Evolutionary conservation across 2,113 vertebrate genomes (phyloP).

Genomic region (Coptodon rendalli): DNA sequence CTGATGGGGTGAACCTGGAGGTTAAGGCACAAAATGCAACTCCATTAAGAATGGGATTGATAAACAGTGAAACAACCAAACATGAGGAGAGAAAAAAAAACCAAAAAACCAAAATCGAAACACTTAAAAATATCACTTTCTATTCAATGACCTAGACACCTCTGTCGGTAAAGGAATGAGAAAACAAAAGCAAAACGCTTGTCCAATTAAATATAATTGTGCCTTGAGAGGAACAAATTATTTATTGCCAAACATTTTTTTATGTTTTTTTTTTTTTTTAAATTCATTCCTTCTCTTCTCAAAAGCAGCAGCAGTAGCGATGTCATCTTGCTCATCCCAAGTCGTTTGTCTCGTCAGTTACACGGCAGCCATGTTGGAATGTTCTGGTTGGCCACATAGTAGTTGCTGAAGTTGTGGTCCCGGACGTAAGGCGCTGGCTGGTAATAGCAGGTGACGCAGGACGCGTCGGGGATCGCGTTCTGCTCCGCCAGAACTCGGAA

Average conservation of each 20-base stretch:
- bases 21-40: constrained; percentile 61
- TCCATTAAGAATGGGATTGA: constrained; percentile 27
- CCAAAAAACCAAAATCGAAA: constrained; percentile 8
- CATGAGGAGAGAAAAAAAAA: neutral
- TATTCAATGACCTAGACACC: constrained; percentile 40
- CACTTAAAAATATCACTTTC: constrained; percentile 68
- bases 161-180: constrained; percentile 58
- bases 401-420: constrained; percentile 96
- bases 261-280: fast-evolving
- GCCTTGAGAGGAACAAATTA: constrained; percentile 47
- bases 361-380: constrained; percentile 97
- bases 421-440: constrained; percentile 94
- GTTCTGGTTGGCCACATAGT: constrained; percentile 90
- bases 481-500: constrained; percentile 89
- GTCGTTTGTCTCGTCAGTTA: constrained; percentile 73
- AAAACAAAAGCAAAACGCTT: constrained; percentile 40
- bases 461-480: constrained; percentile 89
- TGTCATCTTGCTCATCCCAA: neutral
- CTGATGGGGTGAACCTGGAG: constrained; percentile 7
- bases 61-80: constrained; percentile 35
- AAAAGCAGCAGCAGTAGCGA: constrained; percentile 19
- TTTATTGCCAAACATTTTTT: constrained; percentile 34
- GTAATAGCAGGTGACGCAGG: constrained; percentile 95
- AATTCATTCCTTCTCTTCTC: neutral
- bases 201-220: constrained; percentile 61